Evolutionary conservation across 2,888 invertebrate species (phyloP), one percentile per base, ranked within the genome.

Genomic region (Andrena marginata): DNA sequence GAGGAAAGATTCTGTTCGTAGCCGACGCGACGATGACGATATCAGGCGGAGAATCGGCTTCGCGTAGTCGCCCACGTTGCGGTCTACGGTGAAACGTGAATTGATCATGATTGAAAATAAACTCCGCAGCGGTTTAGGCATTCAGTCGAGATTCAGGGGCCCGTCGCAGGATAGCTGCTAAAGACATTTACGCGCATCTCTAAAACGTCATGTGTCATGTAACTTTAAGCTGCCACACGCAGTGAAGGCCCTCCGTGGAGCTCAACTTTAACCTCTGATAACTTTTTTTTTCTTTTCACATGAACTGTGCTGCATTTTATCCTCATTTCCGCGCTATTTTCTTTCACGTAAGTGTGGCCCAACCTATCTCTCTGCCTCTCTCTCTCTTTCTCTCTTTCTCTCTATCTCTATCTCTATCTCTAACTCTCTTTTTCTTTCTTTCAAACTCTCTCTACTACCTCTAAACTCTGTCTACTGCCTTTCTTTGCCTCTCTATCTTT

Each of bases 281-380:
- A 80, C 67, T 92, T 86, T 90, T 89, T 42, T 90, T 91, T 91
- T 92, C 90, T 93, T 93, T 93, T 92, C 91, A 92, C 92, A 92
- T 84, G 80, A 89, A 91, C 92, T 91, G 90, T 92, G 93, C 93
- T 92, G 93, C 91, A 92, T 93, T 93, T 93, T 93, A 93, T 92
- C 92, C 92, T 93, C 93, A 93, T 93, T 93, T 93, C 93, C 92
- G 92, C 93, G 93, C 92, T 93, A 92, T 93, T 93, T 93, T 93
- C 90, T 93, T 92, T 92, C 93, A 93, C 93, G 93, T 93, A 93
- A 93, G 92, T 93, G 92, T 92, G 92, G 89, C 89, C 90, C 90
- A 91, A 90, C 77, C 89, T 91, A 86, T 90, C 87, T 91, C 85
- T 89, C 84, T 89, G 75, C 77, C 59, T 82, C 67, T 87, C 62